Percentiles rank a stretch among this genome's conserved stretches.
These are phyloP conservation scores for Drosophila funebris DNA, from an alignment of 1,140 invertebrate species.

Conservation along the genomic window DNA sequence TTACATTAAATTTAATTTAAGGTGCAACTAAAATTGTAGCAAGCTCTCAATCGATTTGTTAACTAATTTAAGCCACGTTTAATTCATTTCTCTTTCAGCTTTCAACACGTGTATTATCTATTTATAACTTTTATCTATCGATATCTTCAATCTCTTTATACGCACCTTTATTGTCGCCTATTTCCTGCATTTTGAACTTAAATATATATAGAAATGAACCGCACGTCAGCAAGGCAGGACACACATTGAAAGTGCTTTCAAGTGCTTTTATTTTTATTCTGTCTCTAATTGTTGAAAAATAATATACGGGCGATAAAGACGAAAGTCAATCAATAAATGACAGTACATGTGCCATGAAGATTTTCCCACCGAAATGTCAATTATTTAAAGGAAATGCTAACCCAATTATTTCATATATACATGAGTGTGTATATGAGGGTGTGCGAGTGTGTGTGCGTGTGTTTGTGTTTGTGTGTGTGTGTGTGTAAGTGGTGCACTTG, in stretches of 20 bases:
- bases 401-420: constrained; percentile 53
- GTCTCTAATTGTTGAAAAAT: constrained; percentile 30
- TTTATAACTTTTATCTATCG: not conserved
- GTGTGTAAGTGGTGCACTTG: constrained; percentile 18
- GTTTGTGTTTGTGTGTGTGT: constrained; percentile 13
- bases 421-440: not conserved
- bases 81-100: too few relatives aligned
- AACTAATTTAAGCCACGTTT: too few relatives aligned
- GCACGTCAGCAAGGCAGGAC: constrained; percentile 40
- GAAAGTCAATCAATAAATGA: constrained; percentile 69
- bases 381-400: constrained; percentile 65
- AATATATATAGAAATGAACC: constrained; percentile 37
- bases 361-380: constrained; percentile 74
- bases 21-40: too few relatives aligned
- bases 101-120: not conserved
- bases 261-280: constrained; percentile 4
- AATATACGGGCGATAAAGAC: not conserved
- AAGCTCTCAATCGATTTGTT: too few relatives aligned
- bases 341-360: constrained; percentile 50
- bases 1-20: too few relatives aligned
- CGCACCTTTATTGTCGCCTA: constrained; percentile 47
- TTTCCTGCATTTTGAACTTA: constrained; percentile 38
- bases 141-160: not conserved
- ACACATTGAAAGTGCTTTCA: constrained; percentile 56
- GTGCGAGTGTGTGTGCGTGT: not conserved